These are phyloP conservation scores for Spheniscus mendiculus DNA, from an alignment of 2,113 vertebrate species.

Conservation along the genomic window DNA sequence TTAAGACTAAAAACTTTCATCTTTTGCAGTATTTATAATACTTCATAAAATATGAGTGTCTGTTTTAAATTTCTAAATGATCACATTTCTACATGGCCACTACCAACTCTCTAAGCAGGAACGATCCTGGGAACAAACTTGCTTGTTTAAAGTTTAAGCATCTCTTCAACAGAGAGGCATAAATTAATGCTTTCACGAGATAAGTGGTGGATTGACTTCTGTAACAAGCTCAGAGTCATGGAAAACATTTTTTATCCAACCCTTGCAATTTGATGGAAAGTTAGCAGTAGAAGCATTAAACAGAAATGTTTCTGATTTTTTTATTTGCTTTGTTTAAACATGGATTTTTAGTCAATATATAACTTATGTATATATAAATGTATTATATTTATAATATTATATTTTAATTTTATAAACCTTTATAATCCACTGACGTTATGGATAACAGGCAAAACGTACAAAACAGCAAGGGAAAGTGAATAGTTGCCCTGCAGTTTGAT, in stretches of 20 bases:
- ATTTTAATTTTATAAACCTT: too few relatives aligned
- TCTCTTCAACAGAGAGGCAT: neutral
- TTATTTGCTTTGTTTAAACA: neutral
- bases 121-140: neutral
- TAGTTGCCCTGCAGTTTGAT: neutral
- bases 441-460: neutral
- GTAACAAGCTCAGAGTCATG: neutral
- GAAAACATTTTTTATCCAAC: neutral
- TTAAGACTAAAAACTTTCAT: neutral
- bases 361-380: too few relatives aligned
- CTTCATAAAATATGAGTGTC: neutral
- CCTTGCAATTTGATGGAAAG: neutral
- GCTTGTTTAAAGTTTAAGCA: neutral
- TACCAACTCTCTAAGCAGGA: neutral
- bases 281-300: neutral
- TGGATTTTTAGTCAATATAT: neutral
- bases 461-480: neutral
- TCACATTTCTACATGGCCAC: neutral
- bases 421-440: neutral
- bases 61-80: neutral
- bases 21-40: neutral
- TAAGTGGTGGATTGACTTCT: neutral
- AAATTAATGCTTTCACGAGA: neutral
- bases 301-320: neutral
- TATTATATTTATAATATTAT: too few relatives aligned